These are phyloP conservation scores for Helicoverpa armigera DNA, from an alignment of 1,140 invertebrate genomes.

Conservation along the genomic window DNA sequence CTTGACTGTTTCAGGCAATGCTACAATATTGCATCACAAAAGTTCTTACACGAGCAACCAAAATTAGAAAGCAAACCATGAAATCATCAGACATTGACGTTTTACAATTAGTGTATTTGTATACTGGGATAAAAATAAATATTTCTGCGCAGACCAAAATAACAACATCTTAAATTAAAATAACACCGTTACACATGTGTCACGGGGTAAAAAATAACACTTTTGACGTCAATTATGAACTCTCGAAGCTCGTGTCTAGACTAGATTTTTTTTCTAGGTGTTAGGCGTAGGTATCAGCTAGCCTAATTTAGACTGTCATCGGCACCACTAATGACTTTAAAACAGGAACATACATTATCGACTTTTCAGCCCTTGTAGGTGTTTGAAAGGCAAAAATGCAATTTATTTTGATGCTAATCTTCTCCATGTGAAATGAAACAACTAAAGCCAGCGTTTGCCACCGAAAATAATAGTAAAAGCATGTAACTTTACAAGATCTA, in stretches of 20 bases:
- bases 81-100: constrained; percentile 19
- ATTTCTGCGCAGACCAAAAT: constrained; percentile 21
- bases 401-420: too few relatives aligned
- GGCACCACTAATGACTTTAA: too few relatives aligned
- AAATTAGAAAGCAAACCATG: not conserved
- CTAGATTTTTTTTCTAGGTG: not conserved
- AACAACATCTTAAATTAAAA: constrained; percentile 24
- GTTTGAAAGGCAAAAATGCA: too few relatives aligned
- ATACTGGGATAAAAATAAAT: not conserved
- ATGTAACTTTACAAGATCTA: too few relatives aligned
- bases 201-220: not conserved
- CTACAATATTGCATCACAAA: not conserved
- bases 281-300: not conserved
- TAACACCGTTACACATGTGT: constrained; percentile 10
- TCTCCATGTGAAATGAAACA: too few relatives aligned
- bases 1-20: not conserved
- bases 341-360: too few relatives aligned
- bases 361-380: too few relatives aligned
- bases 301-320: too few relatives aligned
- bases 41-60: not conserved
- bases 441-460: too few relatives aligned
- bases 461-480: too few relatives aligned
- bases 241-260: not conserved
- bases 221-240: constrained; percentile 38
- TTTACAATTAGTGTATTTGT: constrained; percentile 2